phyloP scores from a whole-genome alignment of 1,140 invertebrate species.

The Bombyx mori region DNA sequence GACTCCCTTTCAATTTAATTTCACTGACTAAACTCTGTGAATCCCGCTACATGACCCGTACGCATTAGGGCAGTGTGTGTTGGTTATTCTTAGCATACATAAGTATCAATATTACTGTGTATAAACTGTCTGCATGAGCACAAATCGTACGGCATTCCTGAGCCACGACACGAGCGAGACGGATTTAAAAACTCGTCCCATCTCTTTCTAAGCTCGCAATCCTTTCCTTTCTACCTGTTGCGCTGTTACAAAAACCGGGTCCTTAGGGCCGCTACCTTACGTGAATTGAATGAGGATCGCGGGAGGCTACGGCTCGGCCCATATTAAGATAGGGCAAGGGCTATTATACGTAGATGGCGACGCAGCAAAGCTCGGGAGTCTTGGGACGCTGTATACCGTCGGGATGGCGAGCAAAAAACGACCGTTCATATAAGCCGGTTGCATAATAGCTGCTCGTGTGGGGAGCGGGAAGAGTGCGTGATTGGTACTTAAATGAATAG shows the following conservation, averaged over 20 bases:
- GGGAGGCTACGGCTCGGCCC: conserved; percentile 62
- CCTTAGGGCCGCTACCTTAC: conserved; percentile 69
- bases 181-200: conserved; percentile 29
- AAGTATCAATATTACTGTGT: conserved; percentile 30
- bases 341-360: conserved; percentile 45
- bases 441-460: conserved; percentile 55
- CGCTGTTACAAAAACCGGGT: conserved; percentile 68
- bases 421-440: conserved; percentile 48
- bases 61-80: conserved; percentile 70
- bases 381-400: conserved; percentile 48
- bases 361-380: conserved; percentile 40
- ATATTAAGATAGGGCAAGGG: conserved; percentile 66
- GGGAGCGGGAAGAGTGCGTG: conserved; percentile 40
- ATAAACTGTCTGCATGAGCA: conserved; percentile 45
- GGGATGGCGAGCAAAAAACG: conserved; percentile 50
- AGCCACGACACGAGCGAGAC: conserved; percentile 46
- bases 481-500: conserved; percentile 26
- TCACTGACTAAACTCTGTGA: conserved; percentile 65
- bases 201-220: conserved; percentile 58
- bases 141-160: conserved; percentile 69
- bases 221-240: conserved; percentile 70
- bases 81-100: conserved; percentile 45
- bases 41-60: conserved; percentile 69
- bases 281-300: conserved; percentile 66
- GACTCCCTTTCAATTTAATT: conserved; percentile 70